Conservation (phyloP, 2,888 invertebrate genomes). For the Erebia ligea region DNA sequence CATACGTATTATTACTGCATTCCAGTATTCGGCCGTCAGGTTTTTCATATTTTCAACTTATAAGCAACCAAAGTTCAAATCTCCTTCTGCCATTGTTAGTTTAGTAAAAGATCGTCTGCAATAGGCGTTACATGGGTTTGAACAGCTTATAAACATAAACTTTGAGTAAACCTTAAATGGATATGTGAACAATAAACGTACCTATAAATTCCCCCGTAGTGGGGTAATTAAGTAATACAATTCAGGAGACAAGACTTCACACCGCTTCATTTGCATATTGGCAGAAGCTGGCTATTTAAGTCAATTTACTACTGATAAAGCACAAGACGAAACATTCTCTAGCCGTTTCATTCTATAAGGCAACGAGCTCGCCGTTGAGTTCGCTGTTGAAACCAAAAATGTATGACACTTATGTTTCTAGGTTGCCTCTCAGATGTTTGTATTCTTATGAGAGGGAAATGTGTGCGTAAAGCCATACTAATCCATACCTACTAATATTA, state of each 20-base stretch:
- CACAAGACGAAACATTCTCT: slow-evolving; percentile 6
- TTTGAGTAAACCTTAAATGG: not conserved
- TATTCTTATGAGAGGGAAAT: no score
- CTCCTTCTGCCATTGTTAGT: no score
- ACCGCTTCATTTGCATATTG: slow-evolving; percentile 17
- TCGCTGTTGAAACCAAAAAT: not conserved
- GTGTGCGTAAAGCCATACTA: no score
- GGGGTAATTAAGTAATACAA: not conserved
- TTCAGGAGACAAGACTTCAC: slow-evolving; percentile 4
- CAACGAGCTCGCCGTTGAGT: not conserved
- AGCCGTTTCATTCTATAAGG: not conserved
- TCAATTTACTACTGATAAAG: not conserved
- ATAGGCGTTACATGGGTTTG: no score
- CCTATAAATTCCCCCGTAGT: not conserved
- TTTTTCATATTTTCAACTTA: no score
- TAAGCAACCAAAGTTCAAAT: no score
- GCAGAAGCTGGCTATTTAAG: slow-evolving; percentile 5
- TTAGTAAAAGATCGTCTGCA: no score
- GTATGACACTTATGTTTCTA: not conserved
- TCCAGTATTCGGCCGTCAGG: no score
- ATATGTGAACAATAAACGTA: not conserved
- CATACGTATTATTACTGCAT: no score
- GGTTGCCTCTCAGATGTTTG: not conserved
- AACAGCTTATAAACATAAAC: no score
- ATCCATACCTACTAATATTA: no score